Evolutionary conservation across 2,113 vertebrate species (phyloP).

Genomic region (Catharus fuscescens): DNA sequence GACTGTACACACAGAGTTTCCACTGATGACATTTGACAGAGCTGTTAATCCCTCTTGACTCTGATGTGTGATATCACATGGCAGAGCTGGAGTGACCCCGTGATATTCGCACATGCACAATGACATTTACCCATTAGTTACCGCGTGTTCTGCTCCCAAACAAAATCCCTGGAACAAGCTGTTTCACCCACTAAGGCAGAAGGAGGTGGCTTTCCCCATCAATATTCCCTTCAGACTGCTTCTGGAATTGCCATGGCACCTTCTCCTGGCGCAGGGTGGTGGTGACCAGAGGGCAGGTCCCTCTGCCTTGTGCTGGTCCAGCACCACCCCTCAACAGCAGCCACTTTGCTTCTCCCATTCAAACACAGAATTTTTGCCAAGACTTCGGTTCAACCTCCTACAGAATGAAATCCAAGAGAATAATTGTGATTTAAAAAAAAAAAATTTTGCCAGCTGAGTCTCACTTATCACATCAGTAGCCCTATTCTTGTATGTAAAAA

Average conservation of each 20-base stretch:
- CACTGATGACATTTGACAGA: conserved; percentile 1
- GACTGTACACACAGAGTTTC: neutral
- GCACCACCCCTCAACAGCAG: neutral
- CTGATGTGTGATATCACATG: neutral
- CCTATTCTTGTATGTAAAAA: conserved; percentile 58
- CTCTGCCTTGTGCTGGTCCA: neutral
- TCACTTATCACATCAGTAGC: conserved; percentile 58
- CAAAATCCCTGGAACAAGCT: neutral
- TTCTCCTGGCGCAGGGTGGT: neutral
- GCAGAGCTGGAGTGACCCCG: neutral
- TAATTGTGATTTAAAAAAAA: conserved; percentile 21
- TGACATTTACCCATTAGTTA: neutral
- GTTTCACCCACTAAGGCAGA: rapidly evolving
- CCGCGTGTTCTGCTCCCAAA: neutral
- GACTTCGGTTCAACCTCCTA: neutral
- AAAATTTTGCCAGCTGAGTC: conserved; percentile 48
- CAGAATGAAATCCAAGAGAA: neutral
- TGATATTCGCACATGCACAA: neutral
- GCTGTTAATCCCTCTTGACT: neutral
- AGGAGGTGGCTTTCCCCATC: neutral
- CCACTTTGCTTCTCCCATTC: neutral
- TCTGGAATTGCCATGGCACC: neutral
- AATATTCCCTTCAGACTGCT: no score
- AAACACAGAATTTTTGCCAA: neutral
- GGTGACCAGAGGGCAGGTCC: neutral